Evolutionary conservation across 2,888 invertebrate genomes (phyloP).

Genomic region (Mythimna albipuncta): DNA sequence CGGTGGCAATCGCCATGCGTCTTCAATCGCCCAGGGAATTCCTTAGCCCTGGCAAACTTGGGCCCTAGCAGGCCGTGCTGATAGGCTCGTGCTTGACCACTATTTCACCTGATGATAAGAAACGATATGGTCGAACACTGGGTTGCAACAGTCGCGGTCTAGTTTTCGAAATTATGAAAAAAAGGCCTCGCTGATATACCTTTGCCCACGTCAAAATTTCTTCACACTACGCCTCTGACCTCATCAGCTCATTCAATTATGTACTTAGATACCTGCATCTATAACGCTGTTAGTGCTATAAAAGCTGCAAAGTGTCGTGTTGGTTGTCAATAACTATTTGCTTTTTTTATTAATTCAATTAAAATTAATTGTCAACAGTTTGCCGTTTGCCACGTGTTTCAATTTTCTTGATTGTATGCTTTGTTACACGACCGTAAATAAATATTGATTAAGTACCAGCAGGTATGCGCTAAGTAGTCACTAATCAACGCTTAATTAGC

Average conservation of each 20-base stretch:
- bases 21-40: too few species aligned
- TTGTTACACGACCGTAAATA: conserved; percentile 32
- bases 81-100: too few species aligned
- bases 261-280: background rate
- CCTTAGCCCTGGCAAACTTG: too few species aligned
- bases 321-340: conserved; percentile 13
- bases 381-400: conserved; percentile 41
- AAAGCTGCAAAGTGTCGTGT: conserved; percentile 19
- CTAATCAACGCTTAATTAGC: conserved; percentile 50
- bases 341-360: conserved; percentile 33
- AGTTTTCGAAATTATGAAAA: too few species aligned
- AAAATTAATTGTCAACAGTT: conserved; percentile 40
- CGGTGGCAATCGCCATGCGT: too few species aligned
- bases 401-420: conserved; percentile 57
- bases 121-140: too few species aligned
- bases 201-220: too few species aligned
- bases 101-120: too few species aligned
- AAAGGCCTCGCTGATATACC: too few species aligned
- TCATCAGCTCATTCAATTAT: background rate
- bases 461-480: conserved; percentile 28
- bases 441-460: conserved; percentile 52
- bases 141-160: too few species aligned
- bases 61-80: too few species aligned
- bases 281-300: background rate
- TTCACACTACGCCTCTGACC: too few species aligned